These are phyloP conservation scores for Ephialtes manifestator DNA, from an alignment of 2,888 invertebrate genomes.

Conservation along the genomic window DNA sequence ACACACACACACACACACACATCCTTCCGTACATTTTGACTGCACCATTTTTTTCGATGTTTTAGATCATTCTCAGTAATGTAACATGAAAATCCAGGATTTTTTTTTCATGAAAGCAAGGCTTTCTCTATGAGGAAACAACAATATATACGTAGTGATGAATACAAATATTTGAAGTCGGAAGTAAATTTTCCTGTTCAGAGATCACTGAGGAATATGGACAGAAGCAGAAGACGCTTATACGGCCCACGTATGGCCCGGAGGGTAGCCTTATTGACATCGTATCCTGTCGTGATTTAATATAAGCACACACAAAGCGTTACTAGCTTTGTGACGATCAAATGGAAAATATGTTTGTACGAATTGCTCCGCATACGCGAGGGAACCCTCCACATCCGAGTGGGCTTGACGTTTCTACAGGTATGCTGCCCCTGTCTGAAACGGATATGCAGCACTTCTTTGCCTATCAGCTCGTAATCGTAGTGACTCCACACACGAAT, in stretches of 20 bases:
- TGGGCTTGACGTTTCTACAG: constrained; percentile 56
- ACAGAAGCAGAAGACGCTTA: constrained; percentile 3
- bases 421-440: constrained; percentile 25
- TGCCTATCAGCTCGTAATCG: constrained; percentile 26
- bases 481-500: constrained; percentile 5
- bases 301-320: constrained; percentile 81
- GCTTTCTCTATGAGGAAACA: too few species aligned
- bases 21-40: too few species aligned
- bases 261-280: constrained; percentile 76
- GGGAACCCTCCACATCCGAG: constrained; percentile 36
- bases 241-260: constrained; percentile 52
- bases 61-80: too few species aligned
- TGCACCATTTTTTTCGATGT: too few species aligned
- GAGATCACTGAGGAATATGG: constrained; percentile 46
- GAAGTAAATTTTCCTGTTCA: constrained; percentile 65
- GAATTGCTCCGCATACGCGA: constrained; percentile 53
- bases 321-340: constrained; percentile 80
- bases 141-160: neutral
- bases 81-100: too few species aligned
- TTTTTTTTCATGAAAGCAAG: too few species aligned
- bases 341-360: constrained; percentile 80
- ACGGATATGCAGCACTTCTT: constrained; percentile 23
- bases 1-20: too few species aligned
- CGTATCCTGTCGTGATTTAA: constrained; percentile 80
- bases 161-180: constrained; percentile 21